Conservation (phyloP, 2,888 invertebrate genomes). For the Dexiosoma caninum region DNA sequence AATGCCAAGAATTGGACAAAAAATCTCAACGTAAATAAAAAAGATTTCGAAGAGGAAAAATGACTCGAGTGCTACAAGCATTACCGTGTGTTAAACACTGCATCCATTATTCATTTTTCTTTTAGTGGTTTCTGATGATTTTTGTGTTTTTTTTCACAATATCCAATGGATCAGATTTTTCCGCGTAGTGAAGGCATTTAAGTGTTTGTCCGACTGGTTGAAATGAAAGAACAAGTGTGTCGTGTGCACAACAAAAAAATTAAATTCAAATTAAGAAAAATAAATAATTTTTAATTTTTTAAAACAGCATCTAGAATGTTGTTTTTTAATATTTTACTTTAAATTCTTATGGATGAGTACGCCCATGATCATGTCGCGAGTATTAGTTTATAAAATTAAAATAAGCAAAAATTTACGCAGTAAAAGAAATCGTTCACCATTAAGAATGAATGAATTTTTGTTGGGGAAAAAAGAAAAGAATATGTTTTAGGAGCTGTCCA, state of each 20-base stretch:
- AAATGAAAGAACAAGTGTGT: constrained; percentile 52
- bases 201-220: constrained; percentile 18
- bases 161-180: constrained; percentile 33
- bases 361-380: not conserved
- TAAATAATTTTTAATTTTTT: constrained; percentile 13
- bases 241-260: constrained; percentile 56
- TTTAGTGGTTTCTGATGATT: not conserved
- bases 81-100: constrained; percentile 41
- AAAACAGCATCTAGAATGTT: constrained; percentile 13
- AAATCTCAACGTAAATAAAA: constrained; percentile 4
- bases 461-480: not conserved
- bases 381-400: not conserved
- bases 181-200: constrained; percentile 11
- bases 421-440: not conserved
- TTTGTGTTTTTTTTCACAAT: not conserved
- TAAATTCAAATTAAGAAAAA: constrained; percentile 5
- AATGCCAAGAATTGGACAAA: constrained; percentile 44
- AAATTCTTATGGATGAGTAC: constrained; percentile 2
- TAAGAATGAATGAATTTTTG: not conserved
- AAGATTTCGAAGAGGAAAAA: constrained; percentile 30
- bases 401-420: too few species aligned
- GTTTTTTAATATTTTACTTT: not conserved
- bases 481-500: not conserved
- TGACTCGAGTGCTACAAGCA: constrained; percentile 13
- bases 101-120: not conserved